phyloP scores from a whole-genome alignment of 1,140 invertebrate species.

The Subanguina moxae region DNA sequence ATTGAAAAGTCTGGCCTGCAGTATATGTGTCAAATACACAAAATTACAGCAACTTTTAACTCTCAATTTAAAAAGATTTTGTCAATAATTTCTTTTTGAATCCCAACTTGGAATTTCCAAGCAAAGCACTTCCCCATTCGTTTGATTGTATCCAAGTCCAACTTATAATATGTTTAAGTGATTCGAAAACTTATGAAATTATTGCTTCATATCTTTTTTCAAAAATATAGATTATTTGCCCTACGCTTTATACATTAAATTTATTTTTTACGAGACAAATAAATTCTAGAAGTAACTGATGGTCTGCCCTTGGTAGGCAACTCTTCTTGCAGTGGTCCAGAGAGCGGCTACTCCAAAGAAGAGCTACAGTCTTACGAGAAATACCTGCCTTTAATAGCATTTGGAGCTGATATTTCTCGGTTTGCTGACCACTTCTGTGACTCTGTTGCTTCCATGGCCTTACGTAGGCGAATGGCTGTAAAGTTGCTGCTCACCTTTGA shows the following conservation, averaged over 20 bases:
- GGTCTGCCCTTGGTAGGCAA: not conserved
- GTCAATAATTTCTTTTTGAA: no score
- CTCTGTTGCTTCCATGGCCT: constrained; percentile 2
- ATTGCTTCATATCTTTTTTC: no score
- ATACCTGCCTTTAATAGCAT: constrained; percentile 24
- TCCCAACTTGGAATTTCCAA: no score
- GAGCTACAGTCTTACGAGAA: constrained; percentile 15
- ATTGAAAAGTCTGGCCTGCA: not conserved
- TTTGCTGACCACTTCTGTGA: constrained; percentile 18
- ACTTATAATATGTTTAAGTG: no score
- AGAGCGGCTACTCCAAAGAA: constrained; percentile 5
- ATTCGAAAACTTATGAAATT: no score
- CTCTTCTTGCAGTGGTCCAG: not conserved
- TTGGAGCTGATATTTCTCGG: constrained; percentile 27
- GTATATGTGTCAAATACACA: not conserved
- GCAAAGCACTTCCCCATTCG: no score
- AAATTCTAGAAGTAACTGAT: not conserved
- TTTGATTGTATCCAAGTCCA: no score
- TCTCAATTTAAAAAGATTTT: no score
- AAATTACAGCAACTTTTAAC: not conserved
- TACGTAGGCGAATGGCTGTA: constrained; percentile 34
- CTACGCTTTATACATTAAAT: no score
- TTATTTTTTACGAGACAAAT: no score
- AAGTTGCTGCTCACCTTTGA: no score
- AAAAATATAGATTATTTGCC: no score